Evolutionary conservation across 2,797 vertebrate species (phyloP), one percentile per base, ranked within the genome.

Genomic region (Enteromius treurensis): DNA sequence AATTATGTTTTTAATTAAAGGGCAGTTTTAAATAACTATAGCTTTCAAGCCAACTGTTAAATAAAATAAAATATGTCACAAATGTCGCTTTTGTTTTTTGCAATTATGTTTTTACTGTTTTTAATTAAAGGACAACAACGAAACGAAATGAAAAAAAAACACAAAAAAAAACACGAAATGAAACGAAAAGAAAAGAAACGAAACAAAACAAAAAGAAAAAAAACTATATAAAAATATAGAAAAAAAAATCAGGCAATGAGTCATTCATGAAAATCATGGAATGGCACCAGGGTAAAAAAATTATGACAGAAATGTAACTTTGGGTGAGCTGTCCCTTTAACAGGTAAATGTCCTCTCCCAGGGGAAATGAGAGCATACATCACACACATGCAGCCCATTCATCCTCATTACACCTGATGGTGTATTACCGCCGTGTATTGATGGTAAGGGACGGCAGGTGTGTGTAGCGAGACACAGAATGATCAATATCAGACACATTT

Each of bases 401-500:
- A 75, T 87, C 64, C 84, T 87, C 82, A 84, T 88, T 87, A 87
- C 81, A 73, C 58, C 47, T 78, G 86, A 78, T 84, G 84, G 49
- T 78, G 70, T 83, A 86, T 88, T 86, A 83, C 74, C 13, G 64
- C 15, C 82, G 70, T 80, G 51, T 74, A 85, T 75, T 79, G 84
- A 79, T 69, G 34, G 53, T 81, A 79, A 84, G 19, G 40, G 84
- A 86, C 84, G 60, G 87, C 84, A 85, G 87, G 71, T 83, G 65
- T 85, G 65, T 84, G 78, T 85, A 80, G 85, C 29, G 78, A 84
- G 86, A 88, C 70, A 81, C 87, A 78, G 42, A 76, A 77, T 84
- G 87, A 91, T 92, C 89, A 84, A 90, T 91, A 90, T 88, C 7
- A 53, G 81, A 86, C 81, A 77, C n/a, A 85, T 65, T 69, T 34